Conservation (phyloP, 2,888 invertebrate genomes). For the Tortricodes alternella region DNA sequence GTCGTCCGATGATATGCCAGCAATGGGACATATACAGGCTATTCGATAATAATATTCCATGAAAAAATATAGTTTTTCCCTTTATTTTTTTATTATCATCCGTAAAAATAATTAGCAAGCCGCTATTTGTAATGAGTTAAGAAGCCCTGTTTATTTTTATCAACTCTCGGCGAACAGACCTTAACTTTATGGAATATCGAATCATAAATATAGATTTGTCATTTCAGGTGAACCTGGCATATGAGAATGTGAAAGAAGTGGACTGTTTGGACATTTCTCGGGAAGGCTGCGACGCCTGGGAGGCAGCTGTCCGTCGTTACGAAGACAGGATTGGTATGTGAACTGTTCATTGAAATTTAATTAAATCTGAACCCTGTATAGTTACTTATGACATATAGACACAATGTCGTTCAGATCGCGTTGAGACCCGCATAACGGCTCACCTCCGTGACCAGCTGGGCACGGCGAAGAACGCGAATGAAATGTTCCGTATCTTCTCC, state of each 20-base stretch:
- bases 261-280: constrained; percentile 98
- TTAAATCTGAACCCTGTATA: too few species aligned
- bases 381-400: background rate
- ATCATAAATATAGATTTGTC: background rate
- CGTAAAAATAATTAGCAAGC: too few species aligned
- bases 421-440: constrained; percentile 98
- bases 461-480: constrained; percentile 99
- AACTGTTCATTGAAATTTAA: background rate
- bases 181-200: too few species aligned
- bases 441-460: constrained; percentile 98
- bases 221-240: constrained; percentile 91
- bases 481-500: constrained; percentile 99
- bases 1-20: too few species aligned
- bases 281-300: constrained; percentile 99
- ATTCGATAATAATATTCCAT: too few species aligned
- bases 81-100: too few species aligned
- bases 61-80: too few species aligned
- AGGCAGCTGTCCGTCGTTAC: constrained; percentile 97
- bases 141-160: too few species aligned
- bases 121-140: too few species aligned
- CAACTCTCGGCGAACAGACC: too few species aligned
- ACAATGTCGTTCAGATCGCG: constrained; percentile 85
- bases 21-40: too few species aligned
- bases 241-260: constrained; percentile 99
- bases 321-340: constrained; percentile 94